Base-by-base conservation (phyloP, 2,888 invertebrate species). In the Hololepta plana region DNA sequence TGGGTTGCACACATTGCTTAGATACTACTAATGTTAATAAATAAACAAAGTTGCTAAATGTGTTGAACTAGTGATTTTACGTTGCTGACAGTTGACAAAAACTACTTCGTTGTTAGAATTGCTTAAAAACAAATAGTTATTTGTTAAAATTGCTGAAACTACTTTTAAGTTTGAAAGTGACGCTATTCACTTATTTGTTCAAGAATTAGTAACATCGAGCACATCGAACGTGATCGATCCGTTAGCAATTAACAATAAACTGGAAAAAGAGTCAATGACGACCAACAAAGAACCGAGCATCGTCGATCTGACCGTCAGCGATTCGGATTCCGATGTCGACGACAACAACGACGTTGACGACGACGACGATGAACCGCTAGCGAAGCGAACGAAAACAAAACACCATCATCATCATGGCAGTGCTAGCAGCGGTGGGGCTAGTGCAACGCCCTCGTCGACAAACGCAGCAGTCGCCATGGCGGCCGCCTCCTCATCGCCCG, bases 311-410 rank as follows among this genome's bases (percentile, higher is more conserved):
- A 77, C 77, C 1, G 36, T 64, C n/a, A 75, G 75, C 2, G 76
- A 76, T 52, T 74, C 74, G 0, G 76, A 77, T 33, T n/a, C n/a
- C n/a, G n/a, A n/a, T n/a, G 74, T 77, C 11, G 79, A 79, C 52
- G 57, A 77, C 35, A 77, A 77, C 1, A 36, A 64, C n/a, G 75
- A 75, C 2, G 76, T 76, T 52, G 74, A 74, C 0, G 76, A 77
- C 32, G 67, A 60, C 32, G 66, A 60, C 31, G 67, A 74, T 41
- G 73, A 74, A 39, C 54, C 69, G 44, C 69, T 73, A 8, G 60
- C 72, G 34, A 70, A 68, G 48, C 57, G 71, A 40, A 24, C n/a
- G n/a, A n/a, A n/a, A n/a, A n/a, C n/a, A n/a, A n/a, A n/a, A 3
- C 32, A 33, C 17, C 67, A 67, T 45, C n/a, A 17, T 17, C 17